Evolutionary conservation across 2,888 invertebrate species (phyloP).

Genomic region (Elmis aenea): DNA sequence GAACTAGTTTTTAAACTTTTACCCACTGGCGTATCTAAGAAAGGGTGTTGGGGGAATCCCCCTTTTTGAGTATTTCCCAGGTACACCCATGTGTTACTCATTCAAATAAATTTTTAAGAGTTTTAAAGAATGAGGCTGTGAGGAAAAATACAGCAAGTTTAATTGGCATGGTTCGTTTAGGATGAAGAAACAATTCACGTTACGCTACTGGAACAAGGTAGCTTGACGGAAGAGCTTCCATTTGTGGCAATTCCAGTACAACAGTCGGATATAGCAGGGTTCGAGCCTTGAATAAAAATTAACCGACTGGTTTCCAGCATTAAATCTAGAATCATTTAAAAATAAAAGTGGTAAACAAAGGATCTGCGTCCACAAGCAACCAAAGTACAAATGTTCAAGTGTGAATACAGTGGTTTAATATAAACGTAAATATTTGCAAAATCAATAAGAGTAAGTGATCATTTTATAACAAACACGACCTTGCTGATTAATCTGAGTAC

Average conservation of each 20-base stretch:
- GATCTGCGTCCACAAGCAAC: background rate
- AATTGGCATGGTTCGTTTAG: too few relatives aligned
- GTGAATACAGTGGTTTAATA: slow-evolving; percentile 3
- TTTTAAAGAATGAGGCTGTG: too few relatives aligned
- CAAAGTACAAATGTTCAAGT: slow-evolving; percentile 1
- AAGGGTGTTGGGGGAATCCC: too few relatives aligned
- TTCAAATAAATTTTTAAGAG: too few relatives aligned
- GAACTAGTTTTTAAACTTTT: too few relatives aligned
- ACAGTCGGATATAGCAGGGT: slow-evolving; percentile 5
- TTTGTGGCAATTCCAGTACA: slow-evolving; percentile 9
- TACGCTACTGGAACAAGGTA: slow-evolving; percentile 12
- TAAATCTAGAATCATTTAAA: slow-evolving; percentile 6
- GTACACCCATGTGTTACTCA: too few relatives aligned
- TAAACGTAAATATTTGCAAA: slow-evolving; percentile 7
- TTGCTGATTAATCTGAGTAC: too few relatives aligned
- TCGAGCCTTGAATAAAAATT: slow-evolving; percentile 21
- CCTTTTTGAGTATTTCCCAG: too few relatives aligned
- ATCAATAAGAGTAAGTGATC: slow-evolving; percentile 12
- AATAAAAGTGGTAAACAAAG: slow-evolving; percentile 8
- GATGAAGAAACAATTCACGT: too few relatives aligned
- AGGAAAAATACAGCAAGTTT: too few relatives aligned
- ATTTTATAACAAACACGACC: slow-evolving; percentile 1
- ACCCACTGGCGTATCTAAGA: too few relatives aligned
- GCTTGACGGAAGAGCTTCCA: slow-evolving; percentile 11
- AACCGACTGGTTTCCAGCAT: slow-evolving; percentile 8